phyloP scores from a whole-genome alignment of 2,113 vertebrate genomes.

The Oncorhynchus keta region DNA sequence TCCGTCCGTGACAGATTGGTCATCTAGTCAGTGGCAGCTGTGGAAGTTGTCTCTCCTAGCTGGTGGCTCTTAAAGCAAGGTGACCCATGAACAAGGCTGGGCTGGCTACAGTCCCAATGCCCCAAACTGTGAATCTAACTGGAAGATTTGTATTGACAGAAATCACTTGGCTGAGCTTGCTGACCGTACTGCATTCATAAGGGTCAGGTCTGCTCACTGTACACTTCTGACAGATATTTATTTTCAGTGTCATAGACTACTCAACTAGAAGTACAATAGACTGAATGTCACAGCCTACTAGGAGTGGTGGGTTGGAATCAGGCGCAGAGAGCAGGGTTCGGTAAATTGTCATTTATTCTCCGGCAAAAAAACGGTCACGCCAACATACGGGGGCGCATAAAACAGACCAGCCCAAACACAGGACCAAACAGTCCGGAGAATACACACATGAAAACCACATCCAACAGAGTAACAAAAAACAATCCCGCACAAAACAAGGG shows the following conservation, averaged over 20 bases:
- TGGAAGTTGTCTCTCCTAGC: slow-evolving; percentile 49
- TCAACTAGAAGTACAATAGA: slow-evolving; percentile 28
- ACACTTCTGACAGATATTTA: neutral
- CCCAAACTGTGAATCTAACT: slow-evolving; percentile 66
- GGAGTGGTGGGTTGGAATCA: too few species aligned
- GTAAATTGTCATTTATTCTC: too few species aligned
- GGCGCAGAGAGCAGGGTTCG: too few species aligned
- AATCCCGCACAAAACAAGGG: too few species aligned
- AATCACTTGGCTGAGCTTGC: slow-evolving; percentile 53
- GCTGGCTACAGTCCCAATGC: slow-evolving; percentile 63
- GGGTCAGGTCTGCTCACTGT: slow-evolving; percentile 45
- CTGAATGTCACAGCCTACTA: too few species aligned
- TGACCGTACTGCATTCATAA: slow-evolving; percentile 39
- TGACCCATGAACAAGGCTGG: slow-evolving; percentile 61
- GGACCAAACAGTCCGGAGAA: too few species aligned
- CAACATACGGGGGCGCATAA: too few species aligned
- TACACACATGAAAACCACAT: too few species aligned
- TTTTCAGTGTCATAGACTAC: slow-evolving; percentile 44
- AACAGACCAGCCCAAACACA: too few species aligned
- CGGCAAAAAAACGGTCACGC: too few species aligned
- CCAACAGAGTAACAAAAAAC: too few species aligned
- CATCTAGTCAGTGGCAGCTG: slow-evolving; percentile 53
- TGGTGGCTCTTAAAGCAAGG: slow-evolving; percentile 69
- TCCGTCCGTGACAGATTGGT: slow-evolving; percentile 29
- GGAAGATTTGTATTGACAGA: slow-evolving; percentile 62